These are phyloP conservation scores for Lithosia quadra DNA, from an alignment of 2,888 invertebrate genomes.

Conservation along the genomic window DNA sequence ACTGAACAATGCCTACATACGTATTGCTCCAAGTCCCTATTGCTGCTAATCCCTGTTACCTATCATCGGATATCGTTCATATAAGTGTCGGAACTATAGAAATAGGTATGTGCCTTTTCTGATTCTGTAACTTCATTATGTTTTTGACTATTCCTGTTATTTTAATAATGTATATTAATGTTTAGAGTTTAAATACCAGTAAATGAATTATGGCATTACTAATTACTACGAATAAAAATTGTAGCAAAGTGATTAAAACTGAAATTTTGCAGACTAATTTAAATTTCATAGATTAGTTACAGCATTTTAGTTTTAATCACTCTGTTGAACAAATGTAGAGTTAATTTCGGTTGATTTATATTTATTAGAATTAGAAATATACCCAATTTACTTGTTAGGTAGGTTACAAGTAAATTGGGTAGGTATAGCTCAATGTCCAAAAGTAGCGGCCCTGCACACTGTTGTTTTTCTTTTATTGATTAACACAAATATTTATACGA, in stretches of 20 bases:
- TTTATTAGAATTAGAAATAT: not conserved
- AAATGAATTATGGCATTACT: not conserved
- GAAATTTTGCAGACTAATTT: too few species aligned
- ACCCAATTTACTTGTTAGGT: not conserved
- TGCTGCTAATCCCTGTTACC: constrained; percentile 28
- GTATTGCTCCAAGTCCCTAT: constrained; percentile 14
- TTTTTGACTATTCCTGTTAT: not conserved
- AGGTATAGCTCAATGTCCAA: too few species aligned
- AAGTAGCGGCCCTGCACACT: too few species aligned
- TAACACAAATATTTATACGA: too few species aligned
- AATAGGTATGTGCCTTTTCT: not conserved
- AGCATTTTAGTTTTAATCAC: too few species aligned
- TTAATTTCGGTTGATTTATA: too few species aligned
- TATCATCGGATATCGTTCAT: constrained; percentile 15
- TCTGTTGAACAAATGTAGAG: too few species aligned
- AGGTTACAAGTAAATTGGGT: too few species aligned
- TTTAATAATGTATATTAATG: too few species aligned
- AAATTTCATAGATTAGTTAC: too few species aligned
- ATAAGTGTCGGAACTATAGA: not conserved
- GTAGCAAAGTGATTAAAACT: not conserved
- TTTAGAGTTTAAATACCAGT: not conserved
- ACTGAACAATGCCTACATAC: constrained; percentile 44
- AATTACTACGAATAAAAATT: not conserved
- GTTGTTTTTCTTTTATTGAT: too few species aligned
- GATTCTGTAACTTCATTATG: not conserved